These are phyloP conservation scores for Chloroceryle inda DNA, from an alignment of 2,797 vertebrate genomes.

Conservation along the genomic window DNA sequence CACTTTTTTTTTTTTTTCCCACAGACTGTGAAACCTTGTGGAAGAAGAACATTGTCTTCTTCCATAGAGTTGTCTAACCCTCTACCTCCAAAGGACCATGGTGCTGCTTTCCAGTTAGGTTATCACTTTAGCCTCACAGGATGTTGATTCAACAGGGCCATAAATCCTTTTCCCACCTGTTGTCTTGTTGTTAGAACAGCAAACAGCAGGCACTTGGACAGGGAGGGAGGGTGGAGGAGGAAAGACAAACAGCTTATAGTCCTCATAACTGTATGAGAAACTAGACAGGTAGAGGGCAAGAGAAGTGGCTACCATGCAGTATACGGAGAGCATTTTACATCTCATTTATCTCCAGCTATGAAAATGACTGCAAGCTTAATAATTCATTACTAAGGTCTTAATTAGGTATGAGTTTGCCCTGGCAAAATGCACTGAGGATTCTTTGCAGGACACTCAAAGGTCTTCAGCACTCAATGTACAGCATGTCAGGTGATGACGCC, in stretches of 20 bases:
- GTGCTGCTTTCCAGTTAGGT: background rate
- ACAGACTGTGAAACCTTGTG: background rate
- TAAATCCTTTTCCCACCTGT: background rate
- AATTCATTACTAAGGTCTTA: background rate
- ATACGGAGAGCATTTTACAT: background rate
- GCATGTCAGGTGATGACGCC: background rate
- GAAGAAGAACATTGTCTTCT: background rate
- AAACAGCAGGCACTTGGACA: background rate
- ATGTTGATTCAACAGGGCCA: constrained; percentile 39
- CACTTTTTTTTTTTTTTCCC: background rate
- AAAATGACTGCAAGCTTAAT: background rate
- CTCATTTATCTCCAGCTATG: background rate
- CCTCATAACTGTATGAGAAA: background rate
- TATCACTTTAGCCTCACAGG: background rate
- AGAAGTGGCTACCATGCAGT: background rate
- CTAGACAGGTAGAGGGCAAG: background rate
- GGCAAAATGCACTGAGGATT: background rate
- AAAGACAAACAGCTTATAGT: background rate
- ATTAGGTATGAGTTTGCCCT: background rate
- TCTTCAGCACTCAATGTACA: background rate
- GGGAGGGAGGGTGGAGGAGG: background rate
- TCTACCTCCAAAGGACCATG: background rate
- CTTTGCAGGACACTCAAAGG: background rate
- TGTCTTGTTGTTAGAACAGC: background rate
- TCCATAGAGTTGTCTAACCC: background rate